phyloP scores from a whole-genome alignment of 2,888 invertebrate genomes.

The Rhagonycha lutea region DNA sequence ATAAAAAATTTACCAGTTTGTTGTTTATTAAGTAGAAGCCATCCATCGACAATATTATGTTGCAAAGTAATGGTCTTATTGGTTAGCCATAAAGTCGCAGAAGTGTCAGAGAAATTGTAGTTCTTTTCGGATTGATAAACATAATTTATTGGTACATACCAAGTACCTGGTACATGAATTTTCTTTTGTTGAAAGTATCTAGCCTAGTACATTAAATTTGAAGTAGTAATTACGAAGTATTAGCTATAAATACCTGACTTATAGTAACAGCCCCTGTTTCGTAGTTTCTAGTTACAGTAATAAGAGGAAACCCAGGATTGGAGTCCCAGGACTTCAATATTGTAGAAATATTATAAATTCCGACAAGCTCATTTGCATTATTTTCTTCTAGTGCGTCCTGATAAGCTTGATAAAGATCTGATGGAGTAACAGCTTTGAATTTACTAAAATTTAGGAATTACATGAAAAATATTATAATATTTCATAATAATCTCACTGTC shows the following conservation, averaged over 20 bases:
- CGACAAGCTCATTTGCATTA: background rate
- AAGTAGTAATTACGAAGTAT: background rate
- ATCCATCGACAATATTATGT: constrained; percentile 3
- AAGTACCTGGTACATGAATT: background rate
- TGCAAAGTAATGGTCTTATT: constrained; percentile 2
- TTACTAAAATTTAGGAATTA: constrained; percentile 4
- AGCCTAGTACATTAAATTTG: background rate
- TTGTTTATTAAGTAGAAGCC: constrained; percentile 18
- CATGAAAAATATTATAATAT: background rate
- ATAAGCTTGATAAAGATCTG: constrained; percentile 12
- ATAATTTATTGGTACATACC: constrained; percentile 15
- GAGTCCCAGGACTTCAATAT: constrained; percentile 28
- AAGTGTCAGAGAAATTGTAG: background rate
- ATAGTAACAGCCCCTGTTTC: constrained; percentile 7
- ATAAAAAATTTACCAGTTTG: constrained; percentile 11
- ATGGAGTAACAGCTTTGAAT: constrained; percentile 7
- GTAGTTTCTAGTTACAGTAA: constrained; percentile 21
- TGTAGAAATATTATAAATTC: background rate
- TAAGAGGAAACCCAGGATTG: constrained; percentile 12
- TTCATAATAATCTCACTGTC: constrained; percentile 7
- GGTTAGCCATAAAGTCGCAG: constrained; percentile 13
- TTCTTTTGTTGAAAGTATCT: background rate
- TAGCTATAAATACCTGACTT: constrained; percentile 12
- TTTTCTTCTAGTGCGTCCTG: constrained; percentile 12
- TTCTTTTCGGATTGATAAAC: background rate